Evolutionary conservation across 2,113 vertebrate genomes (phyloP).

Genomic region (Heterotilapia buettikoferi): DNA sequence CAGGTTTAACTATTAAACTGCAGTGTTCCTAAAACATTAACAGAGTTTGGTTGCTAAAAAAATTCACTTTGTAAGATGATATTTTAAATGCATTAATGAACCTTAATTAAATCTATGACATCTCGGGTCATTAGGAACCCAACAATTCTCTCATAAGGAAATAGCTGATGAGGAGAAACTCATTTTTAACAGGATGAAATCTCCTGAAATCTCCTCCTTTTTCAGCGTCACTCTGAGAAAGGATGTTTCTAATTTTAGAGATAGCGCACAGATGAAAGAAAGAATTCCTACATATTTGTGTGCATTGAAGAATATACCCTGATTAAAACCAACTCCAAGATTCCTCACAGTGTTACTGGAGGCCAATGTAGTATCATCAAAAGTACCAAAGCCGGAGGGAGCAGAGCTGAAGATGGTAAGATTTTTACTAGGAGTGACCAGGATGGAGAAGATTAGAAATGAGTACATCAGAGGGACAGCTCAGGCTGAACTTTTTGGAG

Average conservation of each 20-base stretch:
- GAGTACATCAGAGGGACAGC: too few species aligned
- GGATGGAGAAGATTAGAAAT: too few species aligned
- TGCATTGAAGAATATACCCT: too few species aligned
- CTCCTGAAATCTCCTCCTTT: too few species aligned
- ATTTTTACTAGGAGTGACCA: too few species aligned
- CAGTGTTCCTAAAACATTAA: background rate
- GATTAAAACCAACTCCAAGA: too few species aligned
- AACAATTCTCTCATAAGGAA: background rate
- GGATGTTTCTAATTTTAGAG: background rate
- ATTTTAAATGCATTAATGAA: background rate
- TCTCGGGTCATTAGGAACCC: background rate
- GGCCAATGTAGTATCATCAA: too few species aligned
- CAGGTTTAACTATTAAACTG: background rate
- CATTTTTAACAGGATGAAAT: background rate
- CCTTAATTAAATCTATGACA: background rate
- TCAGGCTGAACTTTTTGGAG: too few species aligned
- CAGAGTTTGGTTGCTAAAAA: background rate
- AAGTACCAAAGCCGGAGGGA: too few species aligned
- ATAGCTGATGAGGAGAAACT: background rate
- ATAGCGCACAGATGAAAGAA: background rate
- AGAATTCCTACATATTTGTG: too few species aligned
- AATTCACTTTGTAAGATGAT: fast-evolving
- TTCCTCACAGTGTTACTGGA: too few species aligned
- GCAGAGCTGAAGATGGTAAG: too few species aligned
- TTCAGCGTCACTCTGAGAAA: background rate